phyloP scores from a whole-genome alignment of 92 coral and sea anemone species.

The Phenganax subtilis region DNA sequence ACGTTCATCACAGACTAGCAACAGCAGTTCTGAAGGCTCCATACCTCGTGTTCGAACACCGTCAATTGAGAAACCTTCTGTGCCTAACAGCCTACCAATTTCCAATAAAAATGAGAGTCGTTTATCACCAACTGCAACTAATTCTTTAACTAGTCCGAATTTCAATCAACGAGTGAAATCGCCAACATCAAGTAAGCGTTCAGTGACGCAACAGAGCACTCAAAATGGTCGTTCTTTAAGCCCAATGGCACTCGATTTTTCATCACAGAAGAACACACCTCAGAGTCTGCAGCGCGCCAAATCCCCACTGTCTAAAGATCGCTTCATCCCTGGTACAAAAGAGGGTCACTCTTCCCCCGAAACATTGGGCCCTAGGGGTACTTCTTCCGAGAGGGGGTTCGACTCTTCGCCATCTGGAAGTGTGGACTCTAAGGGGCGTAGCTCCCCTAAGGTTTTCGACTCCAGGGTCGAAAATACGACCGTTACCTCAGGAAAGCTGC shows the following conservation, averaged over 20 bases:
- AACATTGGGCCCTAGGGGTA: background rate
- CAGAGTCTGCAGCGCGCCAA: background rate
- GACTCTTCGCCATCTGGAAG: too few relatives aligned
- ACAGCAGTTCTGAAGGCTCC: slow-evolving; percentile 8
- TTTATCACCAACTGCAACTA: background rate
- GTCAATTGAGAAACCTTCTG: background rate
- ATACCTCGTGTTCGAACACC: background rate
- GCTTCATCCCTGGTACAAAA: background rate
- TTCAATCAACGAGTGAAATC: background rate
- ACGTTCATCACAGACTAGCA: background rate
- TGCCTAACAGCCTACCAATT: background rate
- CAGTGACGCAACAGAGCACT: background rate
- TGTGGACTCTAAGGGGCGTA: background rate
- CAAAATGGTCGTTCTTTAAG: slow-evolving; percentile 8
- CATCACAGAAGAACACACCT: background rate
- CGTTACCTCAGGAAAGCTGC: background rate
- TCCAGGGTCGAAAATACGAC: background rate
- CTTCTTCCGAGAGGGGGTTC: background rate
- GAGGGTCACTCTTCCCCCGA: background rate
- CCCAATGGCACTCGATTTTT: background rate
- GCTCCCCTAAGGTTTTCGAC: slow-evolving; percentile 22
- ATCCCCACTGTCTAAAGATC: background rate
- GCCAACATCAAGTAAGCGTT: slow-evolving; percentile 2
- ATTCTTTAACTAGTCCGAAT: background rate
- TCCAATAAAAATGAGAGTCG: background rate